Conservation (phyloP, 64 coral and sea anemone species). For the Catalaphyllia jardinei region DNA sequence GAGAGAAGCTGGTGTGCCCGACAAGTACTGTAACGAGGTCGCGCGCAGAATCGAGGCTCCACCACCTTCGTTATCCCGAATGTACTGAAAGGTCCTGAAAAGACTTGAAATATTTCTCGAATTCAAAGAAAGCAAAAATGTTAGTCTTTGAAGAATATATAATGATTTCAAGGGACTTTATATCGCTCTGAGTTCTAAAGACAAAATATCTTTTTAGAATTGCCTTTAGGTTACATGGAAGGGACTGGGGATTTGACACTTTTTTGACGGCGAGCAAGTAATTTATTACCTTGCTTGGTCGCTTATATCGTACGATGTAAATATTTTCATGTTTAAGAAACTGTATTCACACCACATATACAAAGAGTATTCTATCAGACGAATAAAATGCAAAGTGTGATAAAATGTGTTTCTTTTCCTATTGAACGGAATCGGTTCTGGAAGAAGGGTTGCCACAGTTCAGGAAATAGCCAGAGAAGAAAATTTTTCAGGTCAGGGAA, state of each 20-base stretch:
- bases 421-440: neutral
- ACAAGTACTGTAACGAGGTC: conserved; percentile 99
- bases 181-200: neutral
- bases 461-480: too few species aligned
- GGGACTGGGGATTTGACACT: neutral
- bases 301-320: conserved; percentile 19
- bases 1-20: conserved; percentile 87
- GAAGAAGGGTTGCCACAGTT: too few species aligned
- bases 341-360: neutral
- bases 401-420: neutral
- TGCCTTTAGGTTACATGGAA: neutral
- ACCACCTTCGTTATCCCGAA: conserved; percentile 77
- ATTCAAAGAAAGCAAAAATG: neutral
- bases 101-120: neutral
- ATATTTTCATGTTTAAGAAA: conserved; percentile 2
- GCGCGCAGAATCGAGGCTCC: conserved; percentile 93
- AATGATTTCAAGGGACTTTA: neutral
- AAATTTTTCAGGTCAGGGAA: too few species aligned
- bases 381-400: neutral
- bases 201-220: neutral
- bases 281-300: neutral
- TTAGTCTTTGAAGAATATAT: neutral
- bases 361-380: conserved; percentile 7
- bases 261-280: neutral
- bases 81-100: conserved; percentile 56